phyloP scores from a whole-genome alignment of 2,797 vertebrate genomes.

The Danio albolineatus region DNA sequence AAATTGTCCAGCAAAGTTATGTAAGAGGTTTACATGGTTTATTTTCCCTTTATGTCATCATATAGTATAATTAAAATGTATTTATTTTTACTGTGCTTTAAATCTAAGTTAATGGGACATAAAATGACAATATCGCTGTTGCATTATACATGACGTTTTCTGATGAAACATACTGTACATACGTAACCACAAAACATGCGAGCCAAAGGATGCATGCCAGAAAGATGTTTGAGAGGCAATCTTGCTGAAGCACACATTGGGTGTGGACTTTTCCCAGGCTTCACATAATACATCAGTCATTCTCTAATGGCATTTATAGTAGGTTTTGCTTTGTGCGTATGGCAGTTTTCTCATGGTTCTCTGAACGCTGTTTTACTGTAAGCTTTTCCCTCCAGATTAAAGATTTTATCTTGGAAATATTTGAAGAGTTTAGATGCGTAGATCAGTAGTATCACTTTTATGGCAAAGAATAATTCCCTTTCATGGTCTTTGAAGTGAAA shows the following conservation, averaged over 20 bases:
- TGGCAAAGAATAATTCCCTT: no score
- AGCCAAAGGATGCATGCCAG: background rate
- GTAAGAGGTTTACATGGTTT: no score
- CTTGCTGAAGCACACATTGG: conserved; percentile 11
- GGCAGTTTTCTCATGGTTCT: background rate
- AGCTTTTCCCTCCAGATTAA: background rate
- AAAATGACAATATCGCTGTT: background rate
- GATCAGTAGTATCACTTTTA: no score
- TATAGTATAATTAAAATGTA: no score
- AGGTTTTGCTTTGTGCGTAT: background rate
- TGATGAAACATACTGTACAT: background rate
- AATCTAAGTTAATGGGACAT: background rate
- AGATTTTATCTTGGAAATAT: no score
- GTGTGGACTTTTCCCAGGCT: conserved; percentile 12
- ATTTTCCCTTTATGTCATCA: no score
- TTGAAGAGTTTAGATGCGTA: no score
- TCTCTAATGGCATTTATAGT: background rate
- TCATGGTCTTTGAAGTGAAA: no score
- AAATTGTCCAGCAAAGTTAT: no score
- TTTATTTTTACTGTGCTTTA: background rate
- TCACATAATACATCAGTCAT: conserved; percentile 4
- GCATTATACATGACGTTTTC: background rate
- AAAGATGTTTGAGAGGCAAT: conserved; percentile 26
- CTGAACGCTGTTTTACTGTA: background rate
- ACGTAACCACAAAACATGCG: background rate